Conservation (phyloP, 2,113 vertebrate species). For the Heterocephalus glaber region DNA sequence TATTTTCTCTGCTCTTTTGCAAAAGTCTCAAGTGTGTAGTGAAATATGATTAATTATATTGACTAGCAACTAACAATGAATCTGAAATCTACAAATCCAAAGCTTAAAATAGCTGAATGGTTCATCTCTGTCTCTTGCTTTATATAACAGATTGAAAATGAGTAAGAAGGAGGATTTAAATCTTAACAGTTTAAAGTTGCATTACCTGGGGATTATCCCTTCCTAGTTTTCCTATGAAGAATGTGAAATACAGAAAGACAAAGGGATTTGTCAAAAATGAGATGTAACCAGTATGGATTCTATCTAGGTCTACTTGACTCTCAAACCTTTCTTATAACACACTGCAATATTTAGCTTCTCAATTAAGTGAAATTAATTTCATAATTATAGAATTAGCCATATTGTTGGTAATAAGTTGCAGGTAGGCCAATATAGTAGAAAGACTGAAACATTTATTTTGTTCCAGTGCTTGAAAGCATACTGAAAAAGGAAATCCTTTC, state of each 20-base stretch:
- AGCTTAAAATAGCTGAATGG: neutral
- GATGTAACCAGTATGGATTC: neutral
- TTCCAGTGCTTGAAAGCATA: neutral
- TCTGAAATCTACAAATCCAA: constrained; percentile 15
- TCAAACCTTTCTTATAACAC: neutral
- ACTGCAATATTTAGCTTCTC: neutral
- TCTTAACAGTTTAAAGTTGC: neutral
- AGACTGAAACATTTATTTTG: constrained; percentile 36
- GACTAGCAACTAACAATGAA: constrained; percentile 9
- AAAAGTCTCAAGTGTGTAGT: neutral
- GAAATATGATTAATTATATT: constrained; percentile 50
- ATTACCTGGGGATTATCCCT: neutral
- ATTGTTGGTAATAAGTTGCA: constrained; percentile 11
- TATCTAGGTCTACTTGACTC: neutral
- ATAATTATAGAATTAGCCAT: constrained; percentile 11
- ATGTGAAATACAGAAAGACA: neutral
- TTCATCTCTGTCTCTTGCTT: neutral
- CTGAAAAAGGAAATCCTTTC: neutral
- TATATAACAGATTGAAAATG: neutral
- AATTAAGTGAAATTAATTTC: neutral
- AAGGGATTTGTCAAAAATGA: neutral
- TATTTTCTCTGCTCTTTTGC: constrained; percentile 37
- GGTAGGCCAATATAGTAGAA: neutral
- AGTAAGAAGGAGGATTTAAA: neutral
- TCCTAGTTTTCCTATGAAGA: constrained; percentile 15